Evolutionary conservation across 2,113 vertebrate genomes (phyloP).

Genomic region (Hippocampus abdominalis): DNA sequence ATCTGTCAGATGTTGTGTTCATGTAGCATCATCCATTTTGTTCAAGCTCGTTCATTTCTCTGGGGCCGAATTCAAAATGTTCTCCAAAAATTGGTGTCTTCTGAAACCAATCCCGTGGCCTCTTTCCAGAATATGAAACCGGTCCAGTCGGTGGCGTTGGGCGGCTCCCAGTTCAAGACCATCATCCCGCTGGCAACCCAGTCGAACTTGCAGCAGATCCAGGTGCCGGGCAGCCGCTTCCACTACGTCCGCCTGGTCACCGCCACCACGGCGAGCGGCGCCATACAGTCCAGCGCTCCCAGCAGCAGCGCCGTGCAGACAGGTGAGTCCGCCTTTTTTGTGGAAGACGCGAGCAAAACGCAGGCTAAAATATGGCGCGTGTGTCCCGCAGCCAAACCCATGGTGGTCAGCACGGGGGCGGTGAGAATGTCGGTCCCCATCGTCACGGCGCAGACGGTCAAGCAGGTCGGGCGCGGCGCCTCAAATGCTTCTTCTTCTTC

Average conservation of each 20-base stretch:
- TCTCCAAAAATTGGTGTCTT: no score
- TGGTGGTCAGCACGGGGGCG: constrained; percentile 83
- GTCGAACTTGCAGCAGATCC: constrained; percentile 94
- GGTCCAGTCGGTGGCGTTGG: constrained; percentile 86
- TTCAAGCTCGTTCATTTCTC: no score
- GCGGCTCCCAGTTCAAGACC: constrained; percentile 89
- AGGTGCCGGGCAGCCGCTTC: constrained; percentile 96
- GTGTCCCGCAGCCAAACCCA: constrained; percentile 80
- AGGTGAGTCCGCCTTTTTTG: constrained; percentile 66
- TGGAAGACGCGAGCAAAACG: background rate
- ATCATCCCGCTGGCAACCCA: constrained; percentile 92
- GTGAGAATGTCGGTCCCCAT: constrained; percentile 96
- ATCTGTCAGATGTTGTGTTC: no score
- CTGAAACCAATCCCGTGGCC: background rate
- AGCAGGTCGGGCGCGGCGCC: constrained; percentile 76
- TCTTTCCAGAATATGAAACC: constrained; percentile 81
- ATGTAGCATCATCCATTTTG: no score
- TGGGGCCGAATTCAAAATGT: no score
- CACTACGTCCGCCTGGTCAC: constrained; percentile 97
- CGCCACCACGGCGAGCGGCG: constrained; percentile 82
- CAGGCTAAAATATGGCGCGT: background rate
- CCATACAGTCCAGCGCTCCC: constrained; percentile 76
- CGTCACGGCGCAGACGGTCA: constrained; percentile 86
- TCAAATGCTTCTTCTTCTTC: background rate
- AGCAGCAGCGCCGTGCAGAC: constrained; percentile 86